phyloP scores from a whole-genome alignment of 2,113 vertebrate genomes.

The Seriola aureovittata region DNA sequence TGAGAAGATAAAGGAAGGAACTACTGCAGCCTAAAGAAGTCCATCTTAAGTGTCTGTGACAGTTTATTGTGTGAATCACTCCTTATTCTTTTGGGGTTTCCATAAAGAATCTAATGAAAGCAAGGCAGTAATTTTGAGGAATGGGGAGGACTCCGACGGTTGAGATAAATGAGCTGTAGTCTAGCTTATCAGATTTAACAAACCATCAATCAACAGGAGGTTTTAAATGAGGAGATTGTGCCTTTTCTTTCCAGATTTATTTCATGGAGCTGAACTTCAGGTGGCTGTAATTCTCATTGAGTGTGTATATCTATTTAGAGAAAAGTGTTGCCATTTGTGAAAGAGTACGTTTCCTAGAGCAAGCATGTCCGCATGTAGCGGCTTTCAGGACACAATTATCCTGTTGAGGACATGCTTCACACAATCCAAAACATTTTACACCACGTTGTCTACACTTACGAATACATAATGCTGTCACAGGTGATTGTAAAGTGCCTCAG shows the following conservation, averaged over 20 bases:
- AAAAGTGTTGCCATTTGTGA: slow-evolving; percentile 31
- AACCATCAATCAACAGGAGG: slow-evolving; percentile 43
- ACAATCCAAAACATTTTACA: slow-evolving; percentile 37
- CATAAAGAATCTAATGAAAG: slow-evolving; percentile 54
- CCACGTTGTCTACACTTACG: slow-evolving; percentile 16
- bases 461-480: slow-evolving; percentile 40
- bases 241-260: slow-evolving; percentile 27
- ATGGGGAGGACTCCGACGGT: slow-evolving; percentile 42
- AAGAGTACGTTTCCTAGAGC: slow-evolving; percentile 7
- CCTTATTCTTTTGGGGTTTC: slow-evolving; percentile 55
- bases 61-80: slow-evolving; percentile 66
- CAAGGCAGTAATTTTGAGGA: slow-evolving; percentile 50
- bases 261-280: slow-evolving; percentile 34
- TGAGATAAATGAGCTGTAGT: slow-evolving; percentile 59
- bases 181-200: slow-evolving; percentile 56
- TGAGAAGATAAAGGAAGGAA: slow-evolving; percentile 34
- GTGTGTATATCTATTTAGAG: slow-evolving; percentile 18
- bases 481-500: slow-evolving; percentile 41
- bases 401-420: slow-evolving; percentile 23
- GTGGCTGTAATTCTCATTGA: slow-evolving; percentile 16
- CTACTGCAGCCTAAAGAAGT: slow-evolving; percentile 11
- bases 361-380: not conserved
- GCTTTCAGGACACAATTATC: slow-evolving; percentile 42
- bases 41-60: slow-evolving; percentile 39
- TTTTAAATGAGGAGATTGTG: slow-evolving; percentile 24